Percentiles rank a stretch among this genome's conserved stretches.
Evolutionary conservation across 2,113 vertebrate genomes (phyloP).

Genomic region (Actenoides lindsayi): DNA sequence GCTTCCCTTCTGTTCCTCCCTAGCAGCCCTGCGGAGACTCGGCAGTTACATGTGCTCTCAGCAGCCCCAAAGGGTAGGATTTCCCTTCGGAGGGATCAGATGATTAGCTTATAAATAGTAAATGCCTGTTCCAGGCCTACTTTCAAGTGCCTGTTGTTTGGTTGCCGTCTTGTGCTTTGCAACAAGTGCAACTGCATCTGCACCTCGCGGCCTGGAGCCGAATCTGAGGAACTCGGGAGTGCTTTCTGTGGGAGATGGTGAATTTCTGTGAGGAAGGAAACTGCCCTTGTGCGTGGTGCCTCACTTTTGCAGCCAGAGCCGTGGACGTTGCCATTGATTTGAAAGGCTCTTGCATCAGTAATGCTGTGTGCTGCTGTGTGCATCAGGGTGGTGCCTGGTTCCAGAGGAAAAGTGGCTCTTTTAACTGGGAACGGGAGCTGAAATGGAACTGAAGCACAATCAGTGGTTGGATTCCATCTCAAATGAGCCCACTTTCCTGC

Average conservation of each 20-base stretch:
- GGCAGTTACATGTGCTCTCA: accelerated
- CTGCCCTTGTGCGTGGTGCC: background rate
- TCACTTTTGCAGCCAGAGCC: background rate
- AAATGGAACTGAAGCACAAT: background rate
- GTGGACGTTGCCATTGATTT: accelerated
- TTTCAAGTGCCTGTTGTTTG: background rate
- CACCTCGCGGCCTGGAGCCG: accelerated
- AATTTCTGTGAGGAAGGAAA: background rate
- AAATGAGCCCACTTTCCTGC: background rate
- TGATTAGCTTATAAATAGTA: constrained; percentile 62
- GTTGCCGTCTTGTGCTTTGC: background rate
- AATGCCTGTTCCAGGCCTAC: constrained; percentile 12
- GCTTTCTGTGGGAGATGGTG: background rate
- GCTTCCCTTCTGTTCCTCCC: background rate
- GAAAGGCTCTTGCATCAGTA: background rate
- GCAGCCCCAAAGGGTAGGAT: background rate
- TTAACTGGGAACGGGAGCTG: background rate
- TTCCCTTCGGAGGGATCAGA: constrained; percentile 38
- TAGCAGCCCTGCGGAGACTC: background rate
- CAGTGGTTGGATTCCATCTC: background rate
- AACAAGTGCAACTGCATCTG: background rate
- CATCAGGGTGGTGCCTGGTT: accelerated
- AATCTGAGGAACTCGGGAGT: background rate
- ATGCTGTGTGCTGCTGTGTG: background rate
- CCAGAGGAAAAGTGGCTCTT: background rate